These are phyloP conservation scores for Hystrix cristata DNA, from an alignment of 2,113 vertebrate genomes.

Conservation along the genomic window DNA sequence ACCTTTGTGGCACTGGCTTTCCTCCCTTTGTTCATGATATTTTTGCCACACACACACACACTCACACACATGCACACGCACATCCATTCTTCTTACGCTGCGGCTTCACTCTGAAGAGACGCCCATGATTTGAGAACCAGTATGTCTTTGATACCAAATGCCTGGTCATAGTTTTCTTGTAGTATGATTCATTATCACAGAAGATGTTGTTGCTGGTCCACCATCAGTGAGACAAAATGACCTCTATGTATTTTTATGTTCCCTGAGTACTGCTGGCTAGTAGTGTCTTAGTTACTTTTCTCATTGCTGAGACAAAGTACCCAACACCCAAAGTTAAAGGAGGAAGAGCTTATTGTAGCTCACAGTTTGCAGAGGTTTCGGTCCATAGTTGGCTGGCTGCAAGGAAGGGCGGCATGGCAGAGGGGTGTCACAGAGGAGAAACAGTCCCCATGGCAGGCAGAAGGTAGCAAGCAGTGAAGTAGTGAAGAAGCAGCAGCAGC, in stretches of 20 bases:
- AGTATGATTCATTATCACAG: neutral
- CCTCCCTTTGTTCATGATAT: conserved; percentile 7
- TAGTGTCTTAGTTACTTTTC: neutral
- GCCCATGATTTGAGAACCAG: neutral
- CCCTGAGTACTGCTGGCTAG: neutral
- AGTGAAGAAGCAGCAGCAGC: neutral
- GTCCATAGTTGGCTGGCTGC: neutral
- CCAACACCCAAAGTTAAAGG: neutral
- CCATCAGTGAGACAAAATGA: neutral
- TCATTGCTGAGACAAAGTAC: neutral
- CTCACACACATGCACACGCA: neutral
- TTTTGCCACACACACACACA: neutral
- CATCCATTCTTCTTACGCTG: neutral
- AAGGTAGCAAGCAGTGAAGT: neutral
- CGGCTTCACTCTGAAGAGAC: neutral
- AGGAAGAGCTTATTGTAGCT: neutral
- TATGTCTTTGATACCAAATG: neutral
- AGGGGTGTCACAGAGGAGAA: neutral
- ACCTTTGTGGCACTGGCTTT: neutral
- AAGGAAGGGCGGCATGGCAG: neutral
- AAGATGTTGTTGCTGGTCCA: neutral
- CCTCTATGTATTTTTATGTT: neutral
- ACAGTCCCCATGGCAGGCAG: neutral
- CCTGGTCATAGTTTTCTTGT: neutral
- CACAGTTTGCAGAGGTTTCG: neutral